Base-by-base conservation (phyloP, 2,113 vertebrate species). In the Osmerus eperlanus region DNA sequence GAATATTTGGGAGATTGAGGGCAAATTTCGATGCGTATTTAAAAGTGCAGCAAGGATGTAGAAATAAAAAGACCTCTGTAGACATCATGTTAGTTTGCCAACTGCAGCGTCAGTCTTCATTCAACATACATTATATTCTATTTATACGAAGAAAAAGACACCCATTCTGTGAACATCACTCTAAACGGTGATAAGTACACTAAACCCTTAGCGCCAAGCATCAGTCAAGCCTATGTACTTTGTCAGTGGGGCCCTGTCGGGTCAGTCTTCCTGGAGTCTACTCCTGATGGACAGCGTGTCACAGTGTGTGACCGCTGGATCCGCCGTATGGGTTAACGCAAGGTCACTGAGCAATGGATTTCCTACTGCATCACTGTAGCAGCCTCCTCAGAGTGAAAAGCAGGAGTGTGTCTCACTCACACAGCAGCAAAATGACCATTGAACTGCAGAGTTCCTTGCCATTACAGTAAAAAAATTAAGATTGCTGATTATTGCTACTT, bases 211-310 rank as follows among this genome's bases (percentile, higher is more conserved):
- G 79, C 77, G 70, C 79, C 76, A 74, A 73, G 14, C 19, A 62
- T 23, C 74, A 70, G 77, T 56, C 18, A 8, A 56, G 41, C 7
- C 52, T 19, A 15, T 64, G 62, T 3, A 47, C 15, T 65, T 15
- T 65, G 47, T 41, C 18, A 16, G 18, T 71, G 54, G 56, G 77
- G 61, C 25, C 25, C 63, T 76, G 71, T 14, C 7, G n/a, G 75
- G 71, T 83, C 81, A 82, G 68, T 63, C 67, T 74, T 65, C 59
- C 29, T 73, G 68, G 32, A 81, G 76, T 71, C 75, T 73, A 76
- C 73, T 71, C 70, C 79, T 84, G 83, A 89, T 73, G 55, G 86
- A 86, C 82, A 85, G 78, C 78, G 77, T 78, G 75, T 88, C 77
- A 70, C 73, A 70, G 77, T 73, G 80, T 85, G 74, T 69, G 28